A percentile compares a stretch with the other conserved stretches of the same genome.
phyloP scores from a whole-genome alignment of 2,888 invertebrate species.

The Calameuta pallipes region DNA sequence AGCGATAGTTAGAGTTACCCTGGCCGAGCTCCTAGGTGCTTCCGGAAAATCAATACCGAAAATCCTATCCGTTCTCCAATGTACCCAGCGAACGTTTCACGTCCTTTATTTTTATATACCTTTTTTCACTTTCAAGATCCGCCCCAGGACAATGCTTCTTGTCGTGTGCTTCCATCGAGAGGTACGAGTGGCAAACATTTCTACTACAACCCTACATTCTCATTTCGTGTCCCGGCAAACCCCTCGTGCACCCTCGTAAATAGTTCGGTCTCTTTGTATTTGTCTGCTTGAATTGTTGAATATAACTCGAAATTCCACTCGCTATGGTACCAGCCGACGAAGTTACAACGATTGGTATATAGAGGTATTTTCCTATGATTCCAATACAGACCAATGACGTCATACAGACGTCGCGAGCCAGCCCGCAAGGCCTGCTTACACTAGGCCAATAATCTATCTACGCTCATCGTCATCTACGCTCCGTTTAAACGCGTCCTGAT shows the following conservation, averaged over 20 bases:
- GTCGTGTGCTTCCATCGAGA: neutral
- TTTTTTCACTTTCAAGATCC: neutral
- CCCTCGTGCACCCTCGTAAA: neutral
- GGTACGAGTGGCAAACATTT: neutral
- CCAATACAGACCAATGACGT: neutral
- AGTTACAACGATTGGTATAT: neutral
- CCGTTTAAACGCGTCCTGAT: too few relatives aligned
- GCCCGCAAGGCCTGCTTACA: too few relatives aligned
- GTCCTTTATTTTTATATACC: neutral
- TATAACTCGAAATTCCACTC: neutral
- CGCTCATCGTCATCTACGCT: too few relatives aligned
- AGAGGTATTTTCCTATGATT: neutral
- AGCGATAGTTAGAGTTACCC: slow-evolving; percentile 1
- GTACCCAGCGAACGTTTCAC: neutral
- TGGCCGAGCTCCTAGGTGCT: neutral
- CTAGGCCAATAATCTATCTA: too few relatives aligned
- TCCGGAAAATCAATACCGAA: slow-evolving; percentile 6
- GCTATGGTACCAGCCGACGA: neutral
- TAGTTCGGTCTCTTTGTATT: neutral
- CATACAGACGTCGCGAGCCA: too few relatives aligned
- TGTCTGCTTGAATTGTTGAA: neutral
- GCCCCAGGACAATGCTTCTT: neutral
- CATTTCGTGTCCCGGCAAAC: neutral
- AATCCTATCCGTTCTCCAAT: neutral
- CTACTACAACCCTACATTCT: neutral